Percentiles rank a stretch among this genome's conserved stretches.
These are phyloP conservation scores for Thyatira batis DNA, from an alignment of 2,888 invertebrate species.

Conservation along the genomic window DNA sequence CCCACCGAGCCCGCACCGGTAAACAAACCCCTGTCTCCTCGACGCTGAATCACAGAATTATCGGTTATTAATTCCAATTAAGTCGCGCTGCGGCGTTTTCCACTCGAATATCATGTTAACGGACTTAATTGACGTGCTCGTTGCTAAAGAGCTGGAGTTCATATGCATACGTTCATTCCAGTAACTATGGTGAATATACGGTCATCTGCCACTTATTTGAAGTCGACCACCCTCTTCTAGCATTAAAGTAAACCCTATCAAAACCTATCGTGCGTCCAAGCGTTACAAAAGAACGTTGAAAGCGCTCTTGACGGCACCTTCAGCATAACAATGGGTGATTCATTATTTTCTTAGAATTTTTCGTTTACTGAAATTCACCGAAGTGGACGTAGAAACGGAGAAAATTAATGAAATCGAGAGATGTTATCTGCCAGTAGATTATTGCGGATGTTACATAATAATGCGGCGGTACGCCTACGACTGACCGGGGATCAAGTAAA, in stretches of 20 bases:
- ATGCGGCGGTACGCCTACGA: constrained; percentile 43
- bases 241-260: not conserved
- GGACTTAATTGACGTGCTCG: constrained; percentile 15
- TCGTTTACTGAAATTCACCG: not conserved
- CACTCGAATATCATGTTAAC: constrained; percentile 36
- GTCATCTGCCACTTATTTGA: not conserved
- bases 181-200: not conserved
- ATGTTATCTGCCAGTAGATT: constrained; percentile 21
- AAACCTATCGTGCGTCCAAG: too few species aligned
- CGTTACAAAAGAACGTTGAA: not conserved
- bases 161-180: not conserved
- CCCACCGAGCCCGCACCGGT: constrained; percentile 45
- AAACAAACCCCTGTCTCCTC: constrained; percentile 61
- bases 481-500: constrained; percentile 26
- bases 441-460: constrained; percentile 64
- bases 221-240: not conserved
- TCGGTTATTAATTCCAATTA: constrained; percentile 64
- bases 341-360: not conserved
- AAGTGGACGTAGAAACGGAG: not conserved
- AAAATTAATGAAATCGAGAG: not conserved
- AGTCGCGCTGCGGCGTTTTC: constrained; percentile 28
- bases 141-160: not conserved
- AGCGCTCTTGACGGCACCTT: not conserved
- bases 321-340: not conserved
- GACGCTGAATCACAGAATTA: constrained; percentile 49